Evolutionary conservation across 2,888 invertebrate genomes (phyloP).

Genomic region (Geophilus truncorum): DNA sequence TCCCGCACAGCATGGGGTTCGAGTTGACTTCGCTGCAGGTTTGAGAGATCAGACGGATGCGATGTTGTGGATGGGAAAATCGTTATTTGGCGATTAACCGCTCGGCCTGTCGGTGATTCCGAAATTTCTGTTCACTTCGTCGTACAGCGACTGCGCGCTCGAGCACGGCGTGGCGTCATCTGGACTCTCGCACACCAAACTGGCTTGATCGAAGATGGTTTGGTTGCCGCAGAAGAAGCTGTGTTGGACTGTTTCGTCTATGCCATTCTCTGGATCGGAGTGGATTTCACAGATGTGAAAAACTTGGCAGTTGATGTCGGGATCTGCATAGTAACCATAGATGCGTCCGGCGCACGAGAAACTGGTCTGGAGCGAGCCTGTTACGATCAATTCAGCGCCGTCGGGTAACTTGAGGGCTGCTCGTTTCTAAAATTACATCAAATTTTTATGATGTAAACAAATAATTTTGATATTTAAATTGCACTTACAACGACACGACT

Average conservation of each 20-base stretch:
- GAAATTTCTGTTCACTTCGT: conserved; percentile 40
- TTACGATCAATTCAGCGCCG: conserved; percentile 38
- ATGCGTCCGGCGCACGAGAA: conserved; percentile 72
- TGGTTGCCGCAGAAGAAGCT: conserved; percentile 42
- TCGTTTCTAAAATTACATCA: background rate
- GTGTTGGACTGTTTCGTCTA: conserved; percentile 17
- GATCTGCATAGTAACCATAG: conserved; percentile 80
- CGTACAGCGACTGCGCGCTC: conserved; percentile 39
- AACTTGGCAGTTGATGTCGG: conserved; percentile 68
- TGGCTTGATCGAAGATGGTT: conserved; percentile 41
- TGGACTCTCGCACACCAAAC: conserved; percentile 41
- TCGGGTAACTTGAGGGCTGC: conserved; percentile 35
- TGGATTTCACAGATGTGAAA: conserved; percentile 34
- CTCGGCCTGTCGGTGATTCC: conserved; percentile 32
- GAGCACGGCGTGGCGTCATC: conserved; percentile 40
- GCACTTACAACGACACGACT: background rate
- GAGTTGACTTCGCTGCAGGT: background rate
- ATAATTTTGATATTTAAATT: background rate
- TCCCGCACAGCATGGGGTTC: background rate
- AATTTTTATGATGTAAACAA: too few species aligned
- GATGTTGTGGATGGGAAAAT: background rate
- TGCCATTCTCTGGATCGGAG: conserved; percentile 13
- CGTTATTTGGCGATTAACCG: background rate
- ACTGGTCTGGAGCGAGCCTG: conserved; percentile 58
- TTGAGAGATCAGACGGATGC: background rate